Percentiles rank a stretch among this genome's conserved stretches.
Conservation (phyloP, 2,888 invertebrate species). For the Cenopis cana region DNA sequence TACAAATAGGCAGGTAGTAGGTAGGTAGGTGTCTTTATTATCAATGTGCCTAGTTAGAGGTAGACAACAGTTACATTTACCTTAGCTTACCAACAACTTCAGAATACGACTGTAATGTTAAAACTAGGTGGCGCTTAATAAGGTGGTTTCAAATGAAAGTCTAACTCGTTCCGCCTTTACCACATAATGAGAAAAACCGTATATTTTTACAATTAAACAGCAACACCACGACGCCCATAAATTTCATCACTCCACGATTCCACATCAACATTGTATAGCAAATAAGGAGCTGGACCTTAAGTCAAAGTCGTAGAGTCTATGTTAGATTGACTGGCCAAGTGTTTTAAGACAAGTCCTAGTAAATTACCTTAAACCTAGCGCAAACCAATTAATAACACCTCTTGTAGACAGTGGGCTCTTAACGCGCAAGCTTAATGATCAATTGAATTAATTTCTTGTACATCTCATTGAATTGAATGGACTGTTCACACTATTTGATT, state of each 20-base stretch:
- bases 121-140: neutral
- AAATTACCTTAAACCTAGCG: conserved; percentile 38
- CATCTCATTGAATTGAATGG: conserved; percentile 47
- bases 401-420: conserved; percentile 26
- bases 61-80: too few relatives aligned
- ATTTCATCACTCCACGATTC: conserved; percentile 17
- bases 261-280: neutral
- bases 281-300: neutral
- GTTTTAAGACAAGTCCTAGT: conserved; percentile 11
- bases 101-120: neutral
- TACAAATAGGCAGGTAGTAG: too few relatives aligned
- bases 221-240: conserved; percentile 17
- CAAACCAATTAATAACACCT: conserved; percentile 40
- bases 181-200: conserved; percentile 33
- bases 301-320: neutral
- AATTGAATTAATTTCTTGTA: conserved; percentile 46
- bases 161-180: conserved; percentile 10
- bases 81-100: neutral
- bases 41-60: too few relatives aligned
- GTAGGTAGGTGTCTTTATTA: too few relatives aligned
- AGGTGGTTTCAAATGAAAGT: conserved; percentile 4
- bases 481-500: conserved; percentile 46
- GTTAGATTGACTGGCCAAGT: neutral
- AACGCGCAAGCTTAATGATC: conserved; percentile 43
- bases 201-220: conserved; percentile 38